phyloP scores from a whole-genome alignment of 2,888 invertebrate genomes.

The Cyclophora punctaria region DNA sequence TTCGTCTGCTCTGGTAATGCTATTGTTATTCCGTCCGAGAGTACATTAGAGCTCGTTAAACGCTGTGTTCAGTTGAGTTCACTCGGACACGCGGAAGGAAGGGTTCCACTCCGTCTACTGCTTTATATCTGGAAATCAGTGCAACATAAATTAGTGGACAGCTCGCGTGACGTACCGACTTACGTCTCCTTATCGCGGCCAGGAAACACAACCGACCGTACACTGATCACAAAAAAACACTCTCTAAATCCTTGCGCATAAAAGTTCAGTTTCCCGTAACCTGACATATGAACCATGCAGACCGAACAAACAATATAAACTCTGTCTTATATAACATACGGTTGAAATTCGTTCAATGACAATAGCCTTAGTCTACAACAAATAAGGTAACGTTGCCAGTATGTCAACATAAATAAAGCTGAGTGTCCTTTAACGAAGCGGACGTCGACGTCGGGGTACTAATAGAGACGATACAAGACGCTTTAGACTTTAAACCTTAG shows the following conservation, averaged over 20 bases:
- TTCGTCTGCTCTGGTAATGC: slow-evolving; percentile 8
- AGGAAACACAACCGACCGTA: slow-evolving; percentile 58
- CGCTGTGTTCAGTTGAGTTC: slow-evolving; percentile 16
- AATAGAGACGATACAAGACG: slow-evolving; percentile 46
- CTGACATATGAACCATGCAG: slow-evolving; percentile 21
- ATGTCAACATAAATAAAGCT: slow-evolving; percentile 73
- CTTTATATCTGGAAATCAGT: slow-evolving; percentile 64
- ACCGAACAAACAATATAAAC: slow-evolving; percentile 35
- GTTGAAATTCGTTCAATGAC: slow-evolving; percentile 32
- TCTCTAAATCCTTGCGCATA: slow-evolving; percentile 38
- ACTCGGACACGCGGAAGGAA: slow-evolving; percentile 25
- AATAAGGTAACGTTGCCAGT: slow-evolving; percentile 69
- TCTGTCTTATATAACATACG: slow-evolving; percentile 40
- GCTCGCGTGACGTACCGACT: slow-evolving; percentile 71
- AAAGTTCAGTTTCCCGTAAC: slow-evolving; percentile 45
- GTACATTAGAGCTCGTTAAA: slow-evolving; percentile 43
- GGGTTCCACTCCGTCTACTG: slow-evolving; percentile 39
- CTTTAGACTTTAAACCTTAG: slow-evolving; percentile 45
- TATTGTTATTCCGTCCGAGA: neutral
- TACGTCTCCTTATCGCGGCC: slow-evolving; percentile 68
- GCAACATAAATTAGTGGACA: slow-evolving; percentile 72
- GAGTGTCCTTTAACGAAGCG: slow-evolving; percentile 73
- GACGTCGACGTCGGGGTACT: slow-evolving; percentile 66
- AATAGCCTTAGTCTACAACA: slow-evolving; percentile 43
- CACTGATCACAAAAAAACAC: slow-evolving; percentile 32